Evolutionary conservation across 2,113 vertebrate genomes (phyloP), one percentile per base, ranked within the genome.

Genomic region (Sylvietta virens): DNA sequence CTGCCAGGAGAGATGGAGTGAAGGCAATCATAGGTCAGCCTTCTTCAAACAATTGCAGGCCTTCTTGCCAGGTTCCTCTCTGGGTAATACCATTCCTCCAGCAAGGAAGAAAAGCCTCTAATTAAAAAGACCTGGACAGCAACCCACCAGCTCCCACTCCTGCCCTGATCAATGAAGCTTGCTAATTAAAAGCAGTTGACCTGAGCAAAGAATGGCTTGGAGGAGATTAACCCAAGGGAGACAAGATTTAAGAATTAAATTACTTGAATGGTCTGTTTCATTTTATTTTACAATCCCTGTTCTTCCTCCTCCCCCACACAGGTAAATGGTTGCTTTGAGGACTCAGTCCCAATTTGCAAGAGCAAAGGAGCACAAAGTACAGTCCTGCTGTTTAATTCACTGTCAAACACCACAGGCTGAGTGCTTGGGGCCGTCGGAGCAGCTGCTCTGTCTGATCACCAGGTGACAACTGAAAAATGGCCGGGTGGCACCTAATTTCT

Each of bases 141-240:
- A 96, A 92, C 67, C 76, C 86, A 77, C 88, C 77, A 96, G 86
- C 76, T 96, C 93, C 93, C 93, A 92, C 82, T 90, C 85, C 92
- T 78, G 67, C 86, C 82, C 94, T 88, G 88, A 95, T 94, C 96
- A 95, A 96, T 94, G 94, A 93, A 84, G 90, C 92, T 86, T 94
- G 82, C 93, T 97, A 96, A 97, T 97, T 97, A 97, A 96, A 97
- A 95, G 90, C 92, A 95, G 93, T 93, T 96, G 93, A 96, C 96
- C 95, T 92, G 85, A 92, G 86, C 86, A 94, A 95, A 88, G 60
- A 93, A 90, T 47, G 61, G 51, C 44, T 92, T 66, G 82, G 93
- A 95, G 30, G 51, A 94, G 86, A 94, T 93, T 90, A 94, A 92
- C 86, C 82, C 86, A 94, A 88, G 60, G 85, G 93, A 94, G 90